A percentile compares a stretch with the other conserved stretches of the same genome.
Conservation (phyloP, 53 echinoderm and acorn worm species). For the Actinopyga echinites region DNA sequence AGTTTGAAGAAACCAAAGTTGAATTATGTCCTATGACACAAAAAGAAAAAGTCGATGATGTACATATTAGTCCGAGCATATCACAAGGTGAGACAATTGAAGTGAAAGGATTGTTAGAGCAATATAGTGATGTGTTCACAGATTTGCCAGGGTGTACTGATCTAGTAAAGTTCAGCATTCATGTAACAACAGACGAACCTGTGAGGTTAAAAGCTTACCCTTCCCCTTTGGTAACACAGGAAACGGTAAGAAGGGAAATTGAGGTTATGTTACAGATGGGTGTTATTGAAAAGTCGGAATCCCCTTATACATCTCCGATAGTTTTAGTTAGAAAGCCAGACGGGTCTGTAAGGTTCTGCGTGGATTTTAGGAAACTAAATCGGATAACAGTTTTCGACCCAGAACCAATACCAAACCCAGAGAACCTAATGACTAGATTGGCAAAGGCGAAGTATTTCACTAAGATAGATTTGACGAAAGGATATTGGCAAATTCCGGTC, state of each 20-base stretch:
- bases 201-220: conserved; percentile 57
- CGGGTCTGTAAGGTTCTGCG: conserved; percentile 45
- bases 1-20: not conserved
- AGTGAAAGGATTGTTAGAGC: conserved; percentile 23
- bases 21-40: not conserved
- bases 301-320: conserved; percentile 65
- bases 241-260: conserved; percentile 37
- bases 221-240: conserved; percentile 36
- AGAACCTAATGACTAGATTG: not conserved
- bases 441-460: conserved; percentile 13
- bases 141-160: conserved; percentile 52
- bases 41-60: conserved; percentile 51
- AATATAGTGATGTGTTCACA: conserved; percentile 54
- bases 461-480: conserved; percentile 32
- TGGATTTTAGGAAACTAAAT: conserved; percentile 58
- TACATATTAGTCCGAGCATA: conserved; percentile 36
- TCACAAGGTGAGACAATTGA: not conserved
- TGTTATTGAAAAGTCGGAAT: conserved; percentile 54
- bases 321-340: conserved; percentile 63
- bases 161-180: conserved; percentile 27
- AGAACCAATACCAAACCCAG: conserved; percentile 33
- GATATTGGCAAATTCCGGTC: conserved; percentile 49
- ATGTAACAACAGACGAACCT: conserved; percentile 42
- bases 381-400: conserved; percentile 28
- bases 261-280: conserved; percentile 35